Base-by-base conservation (phyloP, 2,113 vertebrate species). In the Corythornis madagascariensis region DNA sequence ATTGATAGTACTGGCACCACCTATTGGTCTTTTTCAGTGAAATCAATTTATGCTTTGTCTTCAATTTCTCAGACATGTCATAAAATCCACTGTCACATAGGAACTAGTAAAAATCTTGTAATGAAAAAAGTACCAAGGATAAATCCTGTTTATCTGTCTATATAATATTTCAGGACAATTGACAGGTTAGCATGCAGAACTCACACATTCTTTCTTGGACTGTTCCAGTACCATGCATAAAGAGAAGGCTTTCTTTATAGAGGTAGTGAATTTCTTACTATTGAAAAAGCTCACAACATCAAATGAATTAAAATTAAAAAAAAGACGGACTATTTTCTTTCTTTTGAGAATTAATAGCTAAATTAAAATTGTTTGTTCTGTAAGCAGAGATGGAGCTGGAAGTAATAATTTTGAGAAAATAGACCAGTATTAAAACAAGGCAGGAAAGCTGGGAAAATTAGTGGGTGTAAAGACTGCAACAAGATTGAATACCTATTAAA, bases 1-100 rank as follows among this genome's bases (percentile, higher is more conserved):
- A 85, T 93, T 96, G 70, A 56, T 65, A 65, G 66, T 64, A 78
- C 45, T 94, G 77, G 80, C 88, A 93, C 80, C 65, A 75, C 75
- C 80, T 94, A 18, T 92, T 89, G 83, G 57, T 53, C 70, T 89
- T 92, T 84, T 69, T 42, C 45, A 59, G 59, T 66, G 82, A 73
- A 92, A 92, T 91, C 26, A 57, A 13, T 83, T 79, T 87, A 63
- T 70, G 21, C 45, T 89, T 75, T 69, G 26, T 57, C 55, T 83
- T 94, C 25, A 28, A 35, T 75, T 81, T 59, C 77, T 93, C 25
- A 57, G 83, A 85, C 71, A 50, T 2, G 22, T n/a, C n/a, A 12
- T n/a, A 66, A 91, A 93, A 81, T 63, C 57, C 29, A 11, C 47
- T 35, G 6, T 78, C 57, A 55, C 11, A 16, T 13, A 64, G 21